These are phyloP conservation scores for Boulengeromyrus knoepffleri DNA, from an alignment of 2,113 vertebrate genomes.

Conservation along the genomic window DNA sequence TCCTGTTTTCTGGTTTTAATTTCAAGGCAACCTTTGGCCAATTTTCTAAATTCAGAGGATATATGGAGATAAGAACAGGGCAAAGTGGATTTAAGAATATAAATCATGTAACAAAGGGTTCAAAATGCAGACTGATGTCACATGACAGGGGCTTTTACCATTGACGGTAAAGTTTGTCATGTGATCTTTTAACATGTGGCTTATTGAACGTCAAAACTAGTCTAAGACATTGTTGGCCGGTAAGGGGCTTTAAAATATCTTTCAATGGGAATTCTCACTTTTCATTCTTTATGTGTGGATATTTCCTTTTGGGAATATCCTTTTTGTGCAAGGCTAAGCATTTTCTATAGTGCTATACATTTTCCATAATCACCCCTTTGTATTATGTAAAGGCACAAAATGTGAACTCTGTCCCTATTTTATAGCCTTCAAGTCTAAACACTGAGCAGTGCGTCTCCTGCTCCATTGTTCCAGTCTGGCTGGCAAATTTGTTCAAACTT, in stretches of 20 bases:
- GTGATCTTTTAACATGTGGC: not conserved
- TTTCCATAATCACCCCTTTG: not conserved
- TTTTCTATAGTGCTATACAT: not conserved
- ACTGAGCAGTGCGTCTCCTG: not conserved
- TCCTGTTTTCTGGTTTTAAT: not conserved
- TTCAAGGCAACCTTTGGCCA: not conserved
- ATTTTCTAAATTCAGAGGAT: not conserved
- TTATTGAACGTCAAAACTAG: not conserved
- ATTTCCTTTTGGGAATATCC: not conserved
- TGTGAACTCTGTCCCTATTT: not conserved
- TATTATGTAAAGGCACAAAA: not conserved
- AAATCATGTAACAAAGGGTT: not conserved
- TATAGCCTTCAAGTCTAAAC: not conserved
- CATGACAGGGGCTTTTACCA: not conserved
- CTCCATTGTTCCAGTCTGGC: not conserved
- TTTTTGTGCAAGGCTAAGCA: not conserved
- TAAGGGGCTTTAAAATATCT: not conserved
- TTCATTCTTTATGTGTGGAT: not conserved
- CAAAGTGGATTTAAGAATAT: not conserved
- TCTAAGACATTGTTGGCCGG: not conserved
- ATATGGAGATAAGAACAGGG: not conserved
- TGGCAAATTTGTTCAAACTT: not conserved
- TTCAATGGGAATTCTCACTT: not conserved
- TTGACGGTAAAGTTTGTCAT: not conserved
- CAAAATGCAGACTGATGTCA: not conserved